Evolutionary conservation across 2,888 invertebrate species (phyloP), one percentile per base, ranked within the genome.

Genomic region (Diploptera punctata): DNA sequence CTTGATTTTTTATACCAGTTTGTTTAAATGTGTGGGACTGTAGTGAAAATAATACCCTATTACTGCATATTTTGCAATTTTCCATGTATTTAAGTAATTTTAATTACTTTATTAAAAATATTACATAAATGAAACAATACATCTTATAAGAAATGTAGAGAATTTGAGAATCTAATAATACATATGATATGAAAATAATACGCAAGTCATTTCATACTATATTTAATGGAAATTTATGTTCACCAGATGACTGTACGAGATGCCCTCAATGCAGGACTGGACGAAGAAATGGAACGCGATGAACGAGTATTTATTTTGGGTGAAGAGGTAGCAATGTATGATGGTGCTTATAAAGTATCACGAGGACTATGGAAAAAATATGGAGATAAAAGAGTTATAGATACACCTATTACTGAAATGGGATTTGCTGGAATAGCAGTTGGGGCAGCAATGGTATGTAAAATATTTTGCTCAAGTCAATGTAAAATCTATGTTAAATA

Each of bases 261-360:
- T 90, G 99, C 99, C 72, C 85, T 99, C 70, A 99, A 99, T 85
- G 88, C 92, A 73, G 99, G 99, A 0, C 86, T 99, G 81, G 98
- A 99, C 82, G 99, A 99, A 81, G 99, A 99, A 86, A 93, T 99
- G 90, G 91, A 92, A 79, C 88, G 92, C 74, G 99, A 99, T 82
- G 96, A 98, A 38, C 88, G 87, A 74, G 97, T 97, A 0, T 97
- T 97, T 82, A 81, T 98, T 52, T 79, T 98, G 75, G 99, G 99
- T 49, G 99, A 99, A 83, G 99, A 99, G 86, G 99, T 99, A 0
- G 99, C 98, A n/a, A 91, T 94, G 84, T 99, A 98, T 81, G 98
- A 99, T 81, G 99, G 99, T 75, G 98, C 98, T 65, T 99, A 99
- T 82, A 94, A 98, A 92, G 94, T 99, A 31, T 92, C 91, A 74